Evolutionary conservation across 2,113 vertebrate species (phyloP), one percentile per base, ranked within the genome.

Genomic region (Brienomyrus longianalis): DNA sequence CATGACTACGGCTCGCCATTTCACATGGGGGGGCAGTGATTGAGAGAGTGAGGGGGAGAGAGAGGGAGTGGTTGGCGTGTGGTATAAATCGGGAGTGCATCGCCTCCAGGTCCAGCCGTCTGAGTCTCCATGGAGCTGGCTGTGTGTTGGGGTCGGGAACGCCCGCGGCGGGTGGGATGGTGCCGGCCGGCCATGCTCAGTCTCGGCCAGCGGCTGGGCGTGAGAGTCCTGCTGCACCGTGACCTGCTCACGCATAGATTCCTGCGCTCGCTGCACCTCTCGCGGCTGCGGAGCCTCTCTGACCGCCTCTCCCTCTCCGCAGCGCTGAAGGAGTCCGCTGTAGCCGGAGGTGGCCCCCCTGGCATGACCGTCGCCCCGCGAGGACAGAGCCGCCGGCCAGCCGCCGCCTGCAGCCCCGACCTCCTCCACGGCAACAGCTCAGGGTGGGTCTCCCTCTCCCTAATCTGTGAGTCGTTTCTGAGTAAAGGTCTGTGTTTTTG

Each of bases 351-450:
- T 92, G 93, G 0, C 88, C 94, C 35, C 94, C 95, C 96, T 96
- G 98, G 98, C 92, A 99, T 99, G 98, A 99, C 98, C 93, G 90
- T 97, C 94, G 52, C 95, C 85, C 95, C 94, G 35, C 95, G 95
- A 93, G 96, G 97, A 94, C 90, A 92, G 90, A 94, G 91, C 91
- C 91, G 95, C 90, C 97, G 96, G 91, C 90, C 94, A 74, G 93
- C 96, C 21, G 51, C 94, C 74, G 92, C 92, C 83, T 48, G 92
- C 89, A 96, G 90, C 90, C 90, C 94, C 83, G 93, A 95, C 21
- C 51, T 94, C 83, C 92, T 91, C 77, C 51, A 92, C 90, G 96
- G 90, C 92, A 94, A 77, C 47, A 97, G 94, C 94, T 95, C 96
- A 15, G 97, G 97, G 98, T 99, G 90, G 97, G 97, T 94, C 6